These are phyloP conservation scores for Papilio glaucus DNA, from an alignment of 1,140 invertebrate genomes.

Conservation along the genomic window DNA sequence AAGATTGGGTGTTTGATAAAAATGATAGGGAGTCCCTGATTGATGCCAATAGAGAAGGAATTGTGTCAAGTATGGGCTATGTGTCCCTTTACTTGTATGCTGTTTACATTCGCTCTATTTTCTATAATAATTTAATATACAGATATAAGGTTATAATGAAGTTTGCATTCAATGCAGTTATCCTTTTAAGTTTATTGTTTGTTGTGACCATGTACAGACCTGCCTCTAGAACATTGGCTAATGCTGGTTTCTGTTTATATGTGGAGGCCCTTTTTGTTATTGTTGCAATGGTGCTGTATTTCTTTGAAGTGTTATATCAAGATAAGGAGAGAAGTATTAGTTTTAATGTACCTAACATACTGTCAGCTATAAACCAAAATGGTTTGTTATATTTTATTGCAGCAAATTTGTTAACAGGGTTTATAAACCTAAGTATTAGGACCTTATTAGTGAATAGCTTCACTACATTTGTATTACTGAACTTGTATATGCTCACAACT, in stretches of 20 bases:
- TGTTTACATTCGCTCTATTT: constrained; percentile 86
- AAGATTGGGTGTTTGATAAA: constrained; percentile 89
- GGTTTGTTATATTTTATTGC: constrained; percentile 34
- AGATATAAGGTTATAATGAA: constrained; percentile 54
- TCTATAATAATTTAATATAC: constrained; percentile 76
- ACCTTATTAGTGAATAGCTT: constrained; percentile 10
- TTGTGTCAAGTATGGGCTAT: constrained; percentile 93
- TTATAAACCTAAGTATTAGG: constrained; percentile 22
- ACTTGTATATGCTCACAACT: constrained; percentile 25
- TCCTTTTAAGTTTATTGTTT: constrained; percentile 81
- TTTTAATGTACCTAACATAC: constrained; percentile 22
- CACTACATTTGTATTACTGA: constrained; percentile 27
- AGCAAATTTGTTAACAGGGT: constrained; percentile 28
- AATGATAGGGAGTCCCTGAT: constrained; percentile 85
- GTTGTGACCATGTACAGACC: constrained; percentile 80
- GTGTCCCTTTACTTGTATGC: constrained; percentile 91
- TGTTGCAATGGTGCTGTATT: constrained; percentile 82
- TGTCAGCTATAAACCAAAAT: constrained; percentile 30
- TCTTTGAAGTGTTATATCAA: constrained; percentile 82
- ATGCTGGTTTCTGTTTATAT: constrained; percentile 90
- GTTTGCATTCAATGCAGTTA: constrained; percentile 68
- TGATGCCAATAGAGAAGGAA: constrained; percentile 94
- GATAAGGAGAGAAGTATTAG: constrained; percentile 51
- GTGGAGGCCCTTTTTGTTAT: constrained; percentile 85
- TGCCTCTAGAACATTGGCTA: constrained; percentile 89